These are phyloP conservation scores for Porites divaricata DNA, from an alignment of 92 coral and sea anemone genomes.

Conservation along the genomic window DNA sequence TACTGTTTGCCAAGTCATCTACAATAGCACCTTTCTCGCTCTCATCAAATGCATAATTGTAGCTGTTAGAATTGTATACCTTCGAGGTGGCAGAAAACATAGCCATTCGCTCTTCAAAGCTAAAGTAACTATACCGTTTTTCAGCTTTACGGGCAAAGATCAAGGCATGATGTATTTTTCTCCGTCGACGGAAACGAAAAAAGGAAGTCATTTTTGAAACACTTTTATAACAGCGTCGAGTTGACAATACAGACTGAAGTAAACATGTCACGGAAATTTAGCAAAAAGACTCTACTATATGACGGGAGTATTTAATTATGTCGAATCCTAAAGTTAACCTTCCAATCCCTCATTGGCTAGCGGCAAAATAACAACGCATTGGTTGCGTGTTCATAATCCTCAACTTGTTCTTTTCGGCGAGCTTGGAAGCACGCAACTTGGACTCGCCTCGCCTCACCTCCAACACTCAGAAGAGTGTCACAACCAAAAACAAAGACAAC, in stretches of 20 bases:
- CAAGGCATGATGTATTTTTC: constrained; percentile 18
- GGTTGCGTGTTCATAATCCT: not conserved
- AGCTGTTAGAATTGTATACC: not conserved
- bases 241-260: not conserved
- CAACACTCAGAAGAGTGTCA: too few relatives aligned
- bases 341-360: not conserved
- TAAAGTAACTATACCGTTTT: too few relatives aligned
- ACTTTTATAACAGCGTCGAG: not conserved
- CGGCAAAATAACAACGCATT: not conserved
- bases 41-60: not conserved
- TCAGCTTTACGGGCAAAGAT: not conserved
- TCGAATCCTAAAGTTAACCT: too few relatives aligned
- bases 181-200: not conserved
- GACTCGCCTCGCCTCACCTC: too few relatives aligned
- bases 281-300: not conserved
- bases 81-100: not conserved
- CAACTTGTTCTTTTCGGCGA: too few relatives aligned
- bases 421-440: not conserved
- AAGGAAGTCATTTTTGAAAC: not conserved
- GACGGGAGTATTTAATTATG: not conserved
- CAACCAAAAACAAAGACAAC: too few relatives aligned
- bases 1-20: not conserved
- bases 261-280: not conserved
- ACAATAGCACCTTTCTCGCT: too few relatives aligned
- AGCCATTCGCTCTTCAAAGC: not conserved